A percentile compares a stretch with the other conserved stretches of the same genome.
Conservation (phyloP, 2,888 invertebrate species). For the Heliconius ethilla region DNA sequence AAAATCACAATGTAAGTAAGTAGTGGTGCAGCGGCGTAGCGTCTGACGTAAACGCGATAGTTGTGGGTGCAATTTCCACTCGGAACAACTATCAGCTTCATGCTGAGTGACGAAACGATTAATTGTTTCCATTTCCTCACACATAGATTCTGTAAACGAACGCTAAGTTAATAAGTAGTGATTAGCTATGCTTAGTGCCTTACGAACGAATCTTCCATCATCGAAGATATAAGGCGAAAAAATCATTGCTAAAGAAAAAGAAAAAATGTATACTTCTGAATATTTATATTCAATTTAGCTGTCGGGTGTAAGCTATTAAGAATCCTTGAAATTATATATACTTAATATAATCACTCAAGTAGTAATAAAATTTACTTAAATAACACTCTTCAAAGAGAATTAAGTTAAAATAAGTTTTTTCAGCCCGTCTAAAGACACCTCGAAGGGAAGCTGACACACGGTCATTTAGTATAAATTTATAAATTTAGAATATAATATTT, state of each 20-base stretch:
- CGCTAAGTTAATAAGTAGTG: too few species aligned
- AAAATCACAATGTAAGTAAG: too few species aligned
- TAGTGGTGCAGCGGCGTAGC: too few species aligned
- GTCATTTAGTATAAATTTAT: conserved; percentile 51
- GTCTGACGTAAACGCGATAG: too few species aligned
- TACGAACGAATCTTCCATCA: too few species aligned
- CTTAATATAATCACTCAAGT: conserved; percentile 2
- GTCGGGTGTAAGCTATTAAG: neutral
- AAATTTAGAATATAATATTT: too few species aligned
- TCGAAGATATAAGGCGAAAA: neutral
- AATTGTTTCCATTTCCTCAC: too few species aligned
- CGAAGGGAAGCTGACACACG: conserved; percentile 49
- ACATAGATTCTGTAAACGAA: too few species aligned
- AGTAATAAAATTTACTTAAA: conserved; percentile 36
- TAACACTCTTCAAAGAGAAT: conserved; percentile 41
- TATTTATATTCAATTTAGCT: neutral
- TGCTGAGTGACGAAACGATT: too few species aligned
- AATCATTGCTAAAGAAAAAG: neutral
- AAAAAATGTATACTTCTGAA: neutral
- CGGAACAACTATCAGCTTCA: too few species aligned
- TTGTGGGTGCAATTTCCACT: too few species aligned
- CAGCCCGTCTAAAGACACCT: conserved; percentile 44
- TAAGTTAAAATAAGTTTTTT: conserved; percentile 45
- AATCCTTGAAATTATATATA: neutral
- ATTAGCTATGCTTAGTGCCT: too few species aligned